phyloP scores from a whole-genome alignment of 2,113 vertebrate species.

The Burhinus bistriatus region DNA sequence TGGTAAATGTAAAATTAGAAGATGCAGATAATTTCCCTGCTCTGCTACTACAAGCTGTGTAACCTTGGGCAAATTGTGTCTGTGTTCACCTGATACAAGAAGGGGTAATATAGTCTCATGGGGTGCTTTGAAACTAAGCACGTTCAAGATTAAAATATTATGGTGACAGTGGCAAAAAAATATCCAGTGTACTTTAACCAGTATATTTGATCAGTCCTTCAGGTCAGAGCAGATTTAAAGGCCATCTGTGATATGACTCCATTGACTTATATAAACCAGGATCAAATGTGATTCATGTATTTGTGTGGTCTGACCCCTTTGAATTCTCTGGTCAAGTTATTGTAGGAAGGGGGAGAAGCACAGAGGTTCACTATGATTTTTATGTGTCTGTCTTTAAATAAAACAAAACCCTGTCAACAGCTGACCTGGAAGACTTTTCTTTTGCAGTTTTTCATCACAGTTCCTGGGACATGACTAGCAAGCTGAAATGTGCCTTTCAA shows the following conservation, averaged over 20 bases:
- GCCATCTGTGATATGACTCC: constrained; percentile 35
- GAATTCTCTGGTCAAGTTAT: constrained; percentile 19
- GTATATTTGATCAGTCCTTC: constrained; percentile 12
- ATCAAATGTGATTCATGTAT: neutral
- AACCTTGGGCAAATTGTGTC: neutral
- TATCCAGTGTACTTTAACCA: neutral
- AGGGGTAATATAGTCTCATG: neutral
- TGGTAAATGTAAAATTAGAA: neutral
- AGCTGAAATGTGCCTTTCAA: neutral
- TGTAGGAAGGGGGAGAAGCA: neutral
- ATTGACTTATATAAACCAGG: neutral
- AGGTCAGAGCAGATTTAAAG: constrained; percentile 44
- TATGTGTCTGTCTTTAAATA: constrained; percentile 27
- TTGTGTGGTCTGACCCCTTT: constrained; percentile 52
- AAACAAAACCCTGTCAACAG: constrained; percentile 2
- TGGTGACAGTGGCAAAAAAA: neutral
- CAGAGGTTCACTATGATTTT: neutral
- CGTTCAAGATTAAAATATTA: neutral
- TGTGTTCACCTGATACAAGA: neutral
- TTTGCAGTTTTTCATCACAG: neutral
- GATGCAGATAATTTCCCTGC: neutral
- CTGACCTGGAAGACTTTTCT: neutral
- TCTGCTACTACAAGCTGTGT: neutral
- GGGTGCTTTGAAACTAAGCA: constrained; percentile 3
- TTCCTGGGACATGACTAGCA: neutral